Evolutionary conservation across 1,140 invertebrate genomes (phyloP), one percentile per base, ranked within the genome.

Genomic region (Tetraneura akinire): DNA sequence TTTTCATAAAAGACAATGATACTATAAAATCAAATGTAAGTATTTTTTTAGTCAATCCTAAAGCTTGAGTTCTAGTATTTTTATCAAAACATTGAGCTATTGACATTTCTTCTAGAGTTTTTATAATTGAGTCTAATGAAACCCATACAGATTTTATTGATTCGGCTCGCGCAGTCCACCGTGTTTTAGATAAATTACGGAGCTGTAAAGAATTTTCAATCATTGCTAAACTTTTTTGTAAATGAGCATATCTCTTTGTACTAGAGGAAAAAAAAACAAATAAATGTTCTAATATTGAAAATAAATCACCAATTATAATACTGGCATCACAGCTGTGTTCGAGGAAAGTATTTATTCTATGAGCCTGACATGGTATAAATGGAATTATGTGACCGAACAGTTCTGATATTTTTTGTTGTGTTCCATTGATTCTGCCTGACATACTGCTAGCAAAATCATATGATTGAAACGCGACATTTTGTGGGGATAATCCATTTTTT

Each of bases 1-100:
- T 49, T 37, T 51, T 73, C 70, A 73, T 71, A 16, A 49, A 71
- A 71, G 16, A 13, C 23, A 70, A 13, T 26, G n/a, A 47, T 1
- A 70, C 42, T 23, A 71, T 47, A 71, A 71, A 71, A 71, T 71
- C 45, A 73, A 73, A 73, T 51, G n/a, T 29, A 29, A 73, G 47
- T 51, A 73, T 26, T 73, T 73, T 21, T 53, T 53, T 73, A 18
- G 26, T 14, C 29, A 71, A 23, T 2, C 49, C 70, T 0, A 73
- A 23, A 18, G 70, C 49, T 73, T 51, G 23, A 10, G 21, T n/a
- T 51, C 16, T 73, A 53, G 47, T 32, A 53, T 16, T 5, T 23
- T 53, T 73, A 9, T 73, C 49, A 51, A 73, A 29, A 53, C 53
- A 1, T n/a, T n/a, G n/a, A n/a, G n/a, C n/a, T n/a, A 53, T 9